Evolutionary conservation across 2,797 vertebrate species (phyloP).

Genomic region (Mycteria americana): DNA sequence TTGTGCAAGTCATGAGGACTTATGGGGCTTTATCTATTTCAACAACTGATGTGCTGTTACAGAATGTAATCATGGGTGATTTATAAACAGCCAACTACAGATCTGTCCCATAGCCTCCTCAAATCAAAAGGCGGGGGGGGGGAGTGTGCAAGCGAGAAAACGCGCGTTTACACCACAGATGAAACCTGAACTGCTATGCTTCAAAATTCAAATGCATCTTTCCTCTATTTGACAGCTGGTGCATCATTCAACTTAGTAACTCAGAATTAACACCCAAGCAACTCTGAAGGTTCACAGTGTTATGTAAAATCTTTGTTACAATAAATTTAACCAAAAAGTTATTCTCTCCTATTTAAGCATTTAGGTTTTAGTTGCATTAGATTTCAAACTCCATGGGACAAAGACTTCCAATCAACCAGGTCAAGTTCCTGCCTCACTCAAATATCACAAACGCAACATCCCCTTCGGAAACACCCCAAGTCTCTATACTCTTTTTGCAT

Average conservation of each 20-base stretch:
- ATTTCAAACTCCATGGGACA: not conserved
- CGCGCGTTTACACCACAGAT: not conserved
- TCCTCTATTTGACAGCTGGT: not conserved
- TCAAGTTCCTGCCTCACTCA: not conserved
- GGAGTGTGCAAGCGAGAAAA: too few relatives aligned
- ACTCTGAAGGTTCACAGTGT: fast-evolving
- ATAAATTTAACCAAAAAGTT: not conserved
- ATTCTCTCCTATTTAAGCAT: not conserved
- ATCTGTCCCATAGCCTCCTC: not conserved
- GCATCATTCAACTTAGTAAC: not conserved
- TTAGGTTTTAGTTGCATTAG: not conserved
- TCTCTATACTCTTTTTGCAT: not conserved
- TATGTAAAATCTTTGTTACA: not conserved
- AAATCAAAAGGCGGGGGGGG: not conserved
- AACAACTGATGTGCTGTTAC: not conserved
- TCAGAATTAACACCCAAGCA: not conserved
- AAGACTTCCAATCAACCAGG: not conserved
- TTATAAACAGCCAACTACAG: not conserved
- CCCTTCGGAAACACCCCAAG: not conserved
- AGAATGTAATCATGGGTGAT: not conserved
- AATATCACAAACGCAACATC: fast-evolving
- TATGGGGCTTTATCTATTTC: not conserved
- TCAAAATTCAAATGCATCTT: not conserved
- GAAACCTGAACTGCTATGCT: not conserved
- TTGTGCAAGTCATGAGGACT: not conserved